phyloP scores from a whole-genome alignment of 2,888 invertebrate species.

The Sphaerophoria taeniata region DNA sequence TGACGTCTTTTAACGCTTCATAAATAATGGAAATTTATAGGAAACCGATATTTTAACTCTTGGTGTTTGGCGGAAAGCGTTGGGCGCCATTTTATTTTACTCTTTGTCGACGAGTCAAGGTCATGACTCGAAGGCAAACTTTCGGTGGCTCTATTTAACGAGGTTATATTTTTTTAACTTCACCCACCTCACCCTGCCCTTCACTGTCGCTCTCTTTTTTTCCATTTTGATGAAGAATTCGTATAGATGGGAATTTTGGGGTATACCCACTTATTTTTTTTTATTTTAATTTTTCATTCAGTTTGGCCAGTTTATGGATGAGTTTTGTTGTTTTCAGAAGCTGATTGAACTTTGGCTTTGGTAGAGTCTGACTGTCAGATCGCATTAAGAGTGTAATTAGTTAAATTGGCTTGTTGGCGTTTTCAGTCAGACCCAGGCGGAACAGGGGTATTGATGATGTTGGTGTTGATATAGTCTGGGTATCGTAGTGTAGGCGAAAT shows the following conservation, averaged over 20 bases:
- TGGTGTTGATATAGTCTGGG: constrained; percentile 14
- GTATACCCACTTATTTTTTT: constrained; percentile 18
- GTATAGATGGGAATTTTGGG: background rate
- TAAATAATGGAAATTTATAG: constrained; percentile 31
- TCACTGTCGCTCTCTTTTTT: background rate
- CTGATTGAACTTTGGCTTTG: constrained; percentile 65
- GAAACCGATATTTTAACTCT: constrained; percentile 53
- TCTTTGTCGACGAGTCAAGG: constrained; percentile 63
- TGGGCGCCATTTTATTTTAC: constrained; percentile 64
- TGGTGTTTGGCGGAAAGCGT: constrained; percentile 22
- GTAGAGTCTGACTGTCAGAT: constrained; percentile 57
- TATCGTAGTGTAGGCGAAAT: constrained; percentile 10
- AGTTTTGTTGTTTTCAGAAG: constrained; percentile 59
- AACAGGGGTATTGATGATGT: background rate
- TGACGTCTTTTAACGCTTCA: background rate
- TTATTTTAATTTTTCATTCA: constrained; percentile 24
- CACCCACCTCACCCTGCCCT: background rate
- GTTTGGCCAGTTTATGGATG: constrained; percentile 35
- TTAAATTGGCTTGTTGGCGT: constrained; percentile 52
- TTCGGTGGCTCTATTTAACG: constrained; percentile 54
- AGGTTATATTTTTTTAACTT: constrained; percentile 42
- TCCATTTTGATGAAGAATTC: background rate
- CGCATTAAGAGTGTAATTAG: constrained; percentile 65
- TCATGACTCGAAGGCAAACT: constrained; percentile 71
- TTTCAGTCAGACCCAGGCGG: background rate